Conservation (phyloP, 2,113 vertebrate genomes). For the Hystrix brachyura region DNA sequence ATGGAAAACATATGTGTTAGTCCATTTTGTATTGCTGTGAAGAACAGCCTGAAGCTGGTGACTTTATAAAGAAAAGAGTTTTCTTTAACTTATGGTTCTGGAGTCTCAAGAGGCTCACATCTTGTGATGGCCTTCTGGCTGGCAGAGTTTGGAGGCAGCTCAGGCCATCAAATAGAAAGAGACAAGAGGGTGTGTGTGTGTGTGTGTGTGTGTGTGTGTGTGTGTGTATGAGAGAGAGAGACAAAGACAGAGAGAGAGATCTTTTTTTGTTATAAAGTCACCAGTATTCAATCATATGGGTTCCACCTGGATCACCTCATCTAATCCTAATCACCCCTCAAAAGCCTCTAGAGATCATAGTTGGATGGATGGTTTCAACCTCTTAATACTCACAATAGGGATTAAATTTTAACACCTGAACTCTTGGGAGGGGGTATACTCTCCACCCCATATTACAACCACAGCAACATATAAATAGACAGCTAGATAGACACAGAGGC, state of each 20-base stretch:
- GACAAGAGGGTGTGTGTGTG: not conserved
- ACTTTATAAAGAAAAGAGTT: not conserved
- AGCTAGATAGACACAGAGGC: not conserved
- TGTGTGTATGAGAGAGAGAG: too few species aligned
- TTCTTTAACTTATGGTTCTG: not conserved
- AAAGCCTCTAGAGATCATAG: not conserved
- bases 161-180: not conserved
- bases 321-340: not conserved
- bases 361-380: not conserved
- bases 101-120: not conserved
- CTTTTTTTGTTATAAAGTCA: not conserved
- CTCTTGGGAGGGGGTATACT: not conserved
- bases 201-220: too few species aligned
- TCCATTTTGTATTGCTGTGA: not conserved
- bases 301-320: too few species aligned
- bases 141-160: not conserved
- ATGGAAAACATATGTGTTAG: too few species aligned
- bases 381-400: not conserved
- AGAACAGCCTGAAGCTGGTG: not conserved
- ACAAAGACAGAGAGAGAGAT: too few species aligned
- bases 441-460: not conserved
- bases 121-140: not conserved
- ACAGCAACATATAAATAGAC: not conserved
- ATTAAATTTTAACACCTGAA: not conserved
- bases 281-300: not conserved